phyloP scores from a whole-genome alignment of 2,113 vertebrate species.

The Stomatorhinus ivindoensis region DNA sequence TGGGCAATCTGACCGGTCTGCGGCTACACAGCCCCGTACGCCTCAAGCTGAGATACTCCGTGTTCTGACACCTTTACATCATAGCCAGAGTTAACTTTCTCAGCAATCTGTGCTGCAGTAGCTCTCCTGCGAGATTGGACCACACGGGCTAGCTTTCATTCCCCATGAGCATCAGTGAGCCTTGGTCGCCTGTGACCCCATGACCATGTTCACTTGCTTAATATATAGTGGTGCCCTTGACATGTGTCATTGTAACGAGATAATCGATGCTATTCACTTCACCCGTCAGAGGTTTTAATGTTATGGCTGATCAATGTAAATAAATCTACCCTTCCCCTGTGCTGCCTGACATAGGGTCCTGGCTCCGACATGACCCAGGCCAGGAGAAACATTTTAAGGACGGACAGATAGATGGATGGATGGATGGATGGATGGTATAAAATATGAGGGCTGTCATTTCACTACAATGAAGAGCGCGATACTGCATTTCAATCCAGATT shows the following conservation, averaged over 20 bases:
- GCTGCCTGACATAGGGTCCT: background rate
- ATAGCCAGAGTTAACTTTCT: background rate
- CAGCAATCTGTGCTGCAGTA: background rate
- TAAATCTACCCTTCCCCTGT: background rate
- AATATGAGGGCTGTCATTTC: background rate
- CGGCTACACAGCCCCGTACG: background rate
- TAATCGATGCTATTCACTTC: background rate
- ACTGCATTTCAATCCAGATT: background rate
- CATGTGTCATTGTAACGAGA: background rate
- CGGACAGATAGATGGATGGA: background rate
- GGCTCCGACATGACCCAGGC: too few relatives aligned
- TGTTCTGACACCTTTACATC: background rate
- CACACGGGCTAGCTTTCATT: background rate
- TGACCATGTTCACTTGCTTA: background rate
- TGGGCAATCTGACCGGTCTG: background rate
- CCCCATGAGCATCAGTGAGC: background rate
- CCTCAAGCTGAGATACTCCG: background rate
- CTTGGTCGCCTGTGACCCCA: background rate
- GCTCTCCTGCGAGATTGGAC: background rate
- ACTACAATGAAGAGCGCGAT: background rate
- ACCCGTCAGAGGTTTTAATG: background rate
- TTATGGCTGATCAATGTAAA: background rate
- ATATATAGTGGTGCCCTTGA: background rate
- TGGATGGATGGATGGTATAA: background rate
- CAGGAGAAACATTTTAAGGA: background rate